phyloP scores from a whole-genome alignment of 2,797 vertebrate species.

The Typhlichthys subterraneus region DNA sequence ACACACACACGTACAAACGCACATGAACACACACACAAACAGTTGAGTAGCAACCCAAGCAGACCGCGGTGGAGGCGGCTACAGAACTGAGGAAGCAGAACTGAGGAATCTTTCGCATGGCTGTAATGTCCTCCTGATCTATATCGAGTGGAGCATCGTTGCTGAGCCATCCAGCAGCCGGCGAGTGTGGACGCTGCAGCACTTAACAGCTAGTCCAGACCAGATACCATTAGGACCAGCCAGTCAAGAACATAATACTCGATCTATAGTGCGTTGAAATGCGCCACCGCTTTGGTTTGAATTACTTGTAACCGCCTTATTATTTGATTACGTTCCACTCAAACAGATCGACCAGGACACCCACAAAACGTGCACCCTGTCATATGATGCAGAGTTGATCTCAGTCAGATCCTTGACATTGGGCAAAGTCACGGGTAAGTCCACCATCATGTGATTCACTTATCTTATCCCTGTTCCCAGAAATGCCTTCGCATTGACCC shows the following conservation, averaged over 20 bases:
- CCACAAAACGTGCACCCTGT: slow-evolving; percentile 88
- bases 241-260: slow-evolving; percentile 42
- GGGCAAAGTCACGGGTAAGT: slow-evolving; percentile 91
- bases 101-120: too few relatives aligned
- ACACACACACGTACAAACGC: too few relatives aligned
- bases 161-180: background rate
- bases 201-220: slow-evolving; percentile 38
- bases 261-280: slow-evolving; percentile 59
- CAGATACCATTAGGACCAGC: slow-evolving; percentile 42
- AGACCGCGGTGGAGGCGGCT: too few relatives aligned
- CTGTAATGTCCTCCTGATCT: background rate
- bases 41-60: too few relatives aligned
- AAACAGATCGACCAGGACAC: slow-evolving; percentile 89
- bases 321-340: slow-evolving; percentile 67
- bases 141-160: slow-evolving; percentile 1
- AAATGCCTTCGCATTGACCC: background rate
- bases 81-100: too few relatives aligned
- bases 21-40: background rate
- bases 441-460: slow-evolving; percentile 17
- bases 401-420: slow-evolving; percentile 86
- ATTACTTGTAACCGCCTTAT: slow-evolving; percentile 71
- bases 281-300: slow-evolving; percentile 47
- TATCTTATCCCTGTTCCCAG: slow-evolving; percentile 11
- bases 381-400: slow-evolving; percentile 85
- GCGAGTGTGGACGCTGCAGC: slow-evolving; percentile 29